These are phyloP conservation scores for Phataginus tricuspis DNA, from an alignment of 2,797 vertebrate genomes.

Conservation along the genomic window DNA sequence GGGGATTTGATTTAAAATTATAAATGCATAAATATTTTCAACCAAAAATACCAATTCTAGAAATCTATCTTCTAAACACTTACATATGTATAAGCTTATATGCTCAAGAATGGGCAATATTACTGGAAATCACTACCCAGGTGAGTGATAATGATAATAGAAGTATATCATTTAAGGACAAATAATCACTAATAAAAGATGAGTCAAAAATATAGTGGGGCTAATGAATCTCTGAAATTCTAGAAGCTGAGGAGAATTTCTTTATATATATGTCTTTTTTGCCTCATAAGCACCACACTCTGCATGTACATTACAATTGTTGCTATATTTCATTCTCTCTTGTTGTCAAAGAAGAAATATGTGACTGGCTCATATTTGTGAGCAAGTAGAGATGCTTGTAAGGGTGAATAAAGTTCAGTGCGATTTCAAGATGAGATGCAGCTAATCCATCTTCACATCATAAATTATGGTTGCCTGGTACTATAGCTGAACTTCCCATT, in stretches of 20 bases:
- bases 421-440: constrained; percentile 34
- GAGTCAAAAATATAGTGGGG: neutral
- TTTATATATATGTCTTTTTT: neutral
- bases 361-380: constrained; percentile 1
- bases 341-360: constrained; percentile 56
- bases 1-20: neutral
- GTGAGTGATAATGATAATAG: neutral
- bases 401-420: constrained; percentile 44
- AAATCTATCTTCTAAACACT: neutral
- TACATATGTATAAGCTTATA: neutral
- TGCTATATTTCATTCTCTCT: neutral
- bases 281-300: neutral
- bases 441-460: constrained; percentile 17
- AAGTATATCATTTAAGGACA: neutral
- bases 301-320: neutral
- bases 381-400: constrained; percentile 48
- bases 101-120: neutral
- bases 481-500: constrained; percentile 11
- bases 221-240: neutral
- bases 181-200: neutral
- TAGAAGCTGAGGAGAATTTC: neutral
- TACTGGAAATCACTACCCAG: neutral
- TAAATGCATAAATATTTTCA: neutral
- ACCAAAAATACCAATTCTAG: neutral
- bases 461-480: constrained; percentile 1